phyloP scores from a whole-genome alignment of 2,113 vertebrate species.

The Solenodon paradoxus region DNA sequence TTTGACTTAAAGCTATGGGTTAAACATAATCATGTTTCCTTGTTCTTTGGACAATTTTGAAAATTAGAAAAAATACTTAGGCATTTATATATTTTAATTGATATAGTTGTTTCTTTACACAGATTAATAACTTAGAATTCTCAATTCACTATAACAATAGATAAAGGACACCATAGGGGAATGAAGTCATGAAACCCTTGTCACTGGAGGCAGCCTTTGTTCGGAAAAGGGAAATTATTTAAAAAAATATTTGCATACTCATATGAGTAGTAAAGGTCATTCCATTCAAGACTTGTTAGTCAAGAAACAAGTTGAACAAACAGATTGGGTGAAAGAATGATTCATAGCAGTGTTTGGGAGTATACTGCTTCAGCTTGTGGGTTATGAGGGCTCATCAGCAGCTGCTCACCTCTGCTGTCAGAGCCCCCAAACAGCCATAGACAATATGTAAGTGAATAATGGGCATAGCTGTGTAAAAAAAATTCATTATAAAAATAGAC shows the following conservation, averaged over 20 bases:
- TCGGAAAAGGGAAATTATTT: neutral
- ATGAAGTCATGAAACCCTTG: neutral
- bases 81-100: neutral
- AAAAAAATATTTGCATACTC: no score
- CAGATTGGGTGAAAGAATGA: neutral
- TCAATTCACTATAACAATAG: neutral
- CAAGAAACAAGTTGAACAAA: conserved; percentile 7
- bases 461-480: neutral
- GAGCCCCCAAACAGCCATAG: neutral
- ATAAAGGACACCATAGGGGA: neutral
- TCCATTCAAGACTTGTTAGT: neutral
- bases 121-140: neutral
- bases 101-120: neutral
- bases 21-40: conserved; percentile 15
- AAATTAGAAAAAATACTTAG: neutral
- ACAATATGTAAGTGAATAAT: neutral
- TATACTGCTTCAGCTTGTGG: no score
- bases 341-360: no score
- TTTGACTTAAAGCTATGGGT: neutral
- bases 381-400: neutral
- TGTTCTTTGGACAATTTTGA: neutral
- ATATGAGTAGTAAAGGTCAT: neutral
- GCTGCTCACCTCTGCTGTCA: neutral
- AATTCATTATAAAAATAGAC: neutral
- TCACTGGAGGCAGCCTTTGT: neutral